phyloP scores from a whole-genome alignment of 1,140 invertebrate genomes.

The Idris sp. region DNA sequence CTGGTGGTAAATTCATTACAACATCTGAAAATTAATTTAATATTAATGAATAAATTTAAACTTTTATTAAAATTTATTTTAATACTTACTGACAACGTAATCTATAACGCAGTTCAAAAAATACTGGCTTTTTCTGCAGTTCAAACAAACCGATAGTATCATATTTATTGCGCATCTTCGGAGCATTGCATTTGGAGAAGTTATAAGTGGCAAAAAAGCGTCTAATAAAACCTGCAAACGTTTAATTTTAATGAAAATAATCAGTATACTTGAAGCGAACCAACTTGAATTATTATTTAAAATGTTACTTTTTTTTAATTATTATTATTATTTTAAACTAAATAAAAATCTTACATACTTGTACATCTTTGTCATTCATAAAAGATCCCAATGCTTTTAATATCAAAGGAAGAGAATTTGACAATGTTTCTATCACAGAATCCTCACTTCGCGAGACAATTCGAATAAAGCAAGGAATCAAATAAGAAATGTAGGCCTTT shows the following conservation, averaged over 20 bases:
- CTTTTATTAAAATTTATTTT: no score
- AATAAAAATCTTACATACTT: no score
- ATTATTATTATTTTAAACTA: no score
- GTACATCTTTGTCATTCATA: conserved; percentile 86
- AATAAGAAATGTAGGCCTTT: conserved; percentile 85
- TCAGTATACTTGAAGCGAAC: no score
- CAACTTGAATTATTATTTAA: no score
- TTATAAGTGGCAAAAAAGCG: conserved; percentile 83
- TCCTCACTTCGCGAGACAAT: conserved; percentile 86
- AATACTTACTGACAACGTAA: conserved; percentile 75
- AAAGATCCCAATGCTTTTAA: conserved; percentile 85
- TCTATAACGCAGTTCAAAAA: conserved; percentile 82
- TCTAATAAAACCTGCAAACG: conserved; percentile 80
- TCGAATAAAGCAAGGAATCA: conserved; percentile 84
- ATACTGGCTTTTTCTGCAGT: conserved; percentile 81
- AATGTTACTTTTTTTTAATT: no score
- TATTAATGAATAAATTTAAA: no score
- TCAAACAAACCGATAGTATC: conserved; percentile 82
- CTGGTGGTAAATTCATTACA: conserved; percentile 7
- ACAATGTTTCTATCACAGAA: conserved; percentile 85
- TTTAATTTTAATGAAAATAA: background rate
- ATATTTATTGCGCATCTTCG: conserved; percentile 83
- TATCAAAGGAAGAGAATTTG: conserved; percentile 83
- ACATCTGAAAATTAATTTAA: conserved; percentile 11
- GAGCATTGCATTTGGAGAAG: conserved; percentile 80